phyloP scores from a whole-genome alignment of 2,797 vertebrate species.

The Acestrorhynchus altus region DNA sequence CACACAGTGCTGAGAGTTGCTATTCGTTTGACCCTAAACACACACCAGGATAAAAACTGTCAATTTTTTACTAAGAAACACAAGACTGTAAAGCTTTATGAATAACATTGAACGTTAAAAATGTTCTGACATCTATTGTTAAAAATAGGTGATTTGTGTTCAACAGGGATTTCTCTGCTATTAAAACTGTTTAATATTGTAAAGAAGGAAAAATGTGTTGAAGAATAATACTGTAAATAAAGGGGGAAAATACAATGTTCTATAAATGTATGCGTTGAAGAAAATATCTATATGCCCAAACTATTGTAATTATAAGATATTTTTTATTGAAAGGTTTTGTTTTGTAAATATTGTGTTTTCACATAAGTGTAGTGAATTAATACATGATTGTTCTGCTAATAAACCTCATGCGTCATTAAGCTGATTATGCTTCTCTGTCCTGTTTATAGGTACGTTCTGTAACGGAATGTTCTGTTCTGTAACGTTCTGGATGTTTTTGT shows the following conservation, averaged over 20 bases:
- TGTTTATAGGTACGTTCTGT: not conserved
- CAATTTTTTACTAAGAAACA: slow-evolving; percentile 61
- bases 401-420: slow-evolving; percentile 73
- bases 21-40: slow-evolving; percentile 36
- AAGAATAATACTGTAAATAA: slow-evolving; percentile 95
- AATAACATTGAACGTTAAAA: slow-evolving; percentile 82
- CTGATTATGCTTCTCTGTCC: slow-evolving; percentile 31
- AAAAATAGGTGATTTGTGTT: slow-evolving; percentile 98
- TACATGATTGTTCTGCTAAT: slow-evolving; percentile 76
- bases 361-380: slow-evolving; percentile 76
- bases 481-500: not conserved
- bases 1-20: slow-evolving; percentile 46
- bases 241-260: slow-evolving; percentile 85
- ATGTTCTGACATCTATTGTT: slow-evolving; percentile 96
- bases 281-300: slow-evolving; percentile 95
- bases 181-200: slow-evolving; percentile 94
- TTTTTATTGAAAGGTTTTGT: slow-evolving; percentile 97
- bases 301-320: slow-evolving; percentile 99
- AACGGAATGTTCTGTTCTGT: not conserved
- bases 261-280: slow-evolving; percentile 96
- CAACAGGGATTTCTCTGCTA: slow-evolving; percentile 87
- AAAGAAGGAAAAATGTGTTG: slow-evolving; percentile 89
- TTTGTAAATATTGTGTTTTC: slow-evolving; percentile 97
- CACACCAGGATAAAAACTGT: slow-evolving; percentile 34
- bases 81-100: slow-evolving; percentile 94